Conservation (phyloP, 1,140 invertebrate genomes). For the Melipona quadrifasciata region DNA sequence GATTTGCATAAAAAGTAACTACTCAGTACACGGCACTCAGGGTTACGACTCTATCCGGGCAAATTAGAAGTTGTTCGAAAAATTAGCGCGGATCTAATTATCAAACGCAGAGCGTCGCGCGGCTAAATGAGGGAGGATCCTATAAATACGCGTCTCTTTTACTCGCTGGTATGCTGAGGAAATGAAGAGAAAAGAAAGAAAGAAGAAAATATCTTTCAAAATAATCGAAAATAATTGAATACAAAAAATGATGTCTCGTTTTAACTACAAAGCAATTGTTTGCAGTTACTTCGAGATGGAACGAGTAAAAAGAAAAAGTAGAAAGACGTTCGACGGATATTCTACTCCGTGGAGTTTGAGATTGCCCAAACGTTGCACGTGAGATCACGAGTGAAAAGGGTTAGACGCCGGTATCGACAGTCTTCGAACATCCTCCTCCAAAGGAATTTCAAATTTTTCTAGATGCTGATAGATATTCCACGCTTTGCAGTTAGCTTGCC, state of each 20-base stretch:
- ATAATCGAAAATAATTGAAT: too few relatives aligned
- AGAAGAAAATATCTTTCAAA: too few relatives aligned
- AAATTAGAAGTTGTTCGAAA: not conserved
- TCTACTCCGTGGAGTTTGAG: too few relatives aligned
- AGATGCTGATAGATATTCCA: not conserved
- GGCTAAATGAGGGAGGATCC: too few relatives aligned
- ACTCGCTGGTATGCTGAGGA: too few relatives aligned
- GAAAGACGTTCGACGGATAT: too few relatives aligned
- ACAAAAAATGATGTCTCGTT: not conserved
- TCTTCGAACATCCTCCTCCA: not conserved
- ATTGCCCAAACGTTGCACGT: too few relatives aligned
- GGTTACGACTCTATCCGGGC: not conserved
- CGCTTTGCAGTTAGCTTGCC: not conserved
- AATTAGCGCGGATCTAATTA: not conserved
- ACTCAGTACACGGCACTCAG: not conserved
- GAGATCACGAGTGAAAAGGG: too few relatives aligned
- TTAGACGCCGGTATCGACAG: not conserved
- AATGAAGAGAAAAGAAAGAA: too few relatives aligned
- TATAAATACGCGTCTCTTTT: too few relatives aligned
- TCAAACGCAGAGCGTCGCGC: not conserved
- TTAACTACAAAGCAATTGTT: not conserved
- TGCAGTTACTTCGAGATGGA: not conserved
- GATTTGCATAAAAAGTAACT: slow-evolving; percentile 29
- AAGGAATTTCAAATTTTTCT: not conserved
- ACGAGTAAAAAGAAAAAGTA: too few relatives aligned